Evolutionary conservation across 2,888 invertebrate species (phyloP), one percentile per base, ranked within the genome.

Genomic region (Neoaliturus tenellus): DNA sequence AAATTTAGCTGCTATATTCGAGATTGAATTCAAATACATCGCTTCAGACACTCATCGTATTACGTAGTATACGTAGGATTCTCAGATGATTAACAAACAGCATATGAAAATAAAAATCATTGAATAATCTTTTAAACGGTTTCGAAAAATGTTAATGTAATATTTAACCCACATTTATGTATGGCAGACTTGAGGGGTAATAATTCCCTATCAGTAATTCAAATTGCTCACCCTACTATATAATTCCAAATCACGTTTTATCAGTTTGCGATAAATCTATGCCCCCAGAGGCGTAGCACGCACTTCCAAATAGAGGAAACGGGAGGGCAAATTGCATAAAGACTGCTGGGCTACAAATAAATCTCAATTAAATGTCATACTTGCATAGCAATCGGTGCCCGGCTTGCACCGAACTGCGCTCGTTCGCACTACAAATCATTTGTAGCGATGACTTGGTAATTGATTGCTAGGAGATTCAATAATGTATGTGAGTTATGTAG

Each of bases 221-320:
- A 62, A 12, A 62, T 62, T 6, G 51, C 51, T 20, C 39, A 14
- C 35, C 10, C 48, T 12, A 48, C 17, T 48, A 31, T 62, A 62
- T 62, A 62, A 62, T 28, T 62, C 62, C 28, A 28, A 31, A 62
- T 62, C 62, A 62, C 28, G 28, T 62, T 55, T 62, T 62, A 62
- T 28, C 8, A 17, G 62, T 25, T 62, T 62, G 62, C 62, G 62
- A 62, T 62, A 62, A 62, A 62, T 62, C 62, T 31, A 14, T 17
- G 14, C 28, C 31, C 62, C 62, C 5, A 31, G 31, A 14, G 62
- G 28, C 28, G 2, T 12, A 20, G 55, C 44, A 44, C 23, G 23
- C 23, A 23, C 51, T 51, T 14, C 20, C 14, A 23, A 51, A 20
- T 10, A 23, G 51, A 51, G 51, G 20, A 62, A 51, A 51, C 51